Percentiles rank a stretch among this genome's conserved stretches.
Conservation (phyloP, 2,888 invertebrate species). For the Bembecia ichneumoniformis region DNA sequence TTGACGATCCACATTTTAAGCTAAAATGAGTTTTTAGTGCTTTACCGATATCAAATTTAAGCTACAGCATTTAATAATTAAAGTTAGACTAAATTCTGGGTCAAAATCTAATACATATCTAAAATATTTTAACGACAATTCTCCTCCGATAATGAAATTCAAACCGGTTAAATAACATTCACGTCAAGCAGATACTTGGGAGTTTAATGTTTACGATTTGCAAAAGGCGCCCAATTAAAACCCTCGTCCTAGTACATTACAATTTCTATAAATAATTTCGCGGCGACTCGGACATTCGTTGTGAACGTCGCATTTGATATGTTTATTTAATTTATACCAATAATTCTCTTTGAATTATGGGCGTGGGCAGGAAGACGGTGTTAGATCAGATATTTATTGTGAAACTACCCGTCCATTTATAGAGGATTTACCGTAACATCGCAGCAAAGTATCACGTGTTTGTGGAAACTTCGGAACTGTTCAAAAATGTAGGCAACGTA, state of each 20-base stretch:
- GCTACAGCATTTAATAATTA: too few relatives aligned
- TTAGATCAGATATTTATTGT: conserved; percentile 65
- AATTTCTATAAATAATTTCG: conserved; percentile 49
- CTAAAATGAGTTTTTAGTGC: too few relatives aligned
- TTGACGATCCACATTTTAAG: too few relatives aligned
- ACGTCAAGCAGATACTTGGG: neutral
- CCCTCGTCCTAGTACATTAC: conserved; percentile 23
- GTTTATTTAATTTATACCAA: conserved; percentile 68
- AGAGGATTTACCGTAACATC: conserved; percentile 45
- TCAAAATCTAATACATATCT: too few relatives aligned
- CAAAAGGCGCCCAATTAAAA: conserved; percentile 29
- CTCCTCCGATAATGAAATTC: too few relatives aligned
- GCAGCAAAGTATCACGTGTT: conserved; percentile 14
- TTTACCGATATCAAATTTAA: too few relatives aligned
- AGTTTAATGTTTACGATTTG: neutral
- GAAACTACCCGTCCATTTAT: conserved; percentile 53
- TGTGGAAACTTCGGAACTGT: conserved; percentile 14
- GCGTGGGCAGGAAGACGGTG: conserved; percentile 64
- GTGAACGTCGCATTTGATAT: conserved; percentile 58
- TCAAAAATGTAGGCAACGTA: neutral
- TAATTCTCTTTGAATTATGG: conserved; percentile 63
- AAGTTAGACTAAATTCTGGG: too few relatives aligned
- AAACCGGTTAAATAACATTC: neutral
- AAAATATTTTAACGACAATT: too few relatives aligned
- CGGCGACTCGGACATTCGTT: conserved; percentile 47